phyloP scores from a whole-genome alignment of 2,888 invertebrate genomes.

The Athalia circularis region DNA sequence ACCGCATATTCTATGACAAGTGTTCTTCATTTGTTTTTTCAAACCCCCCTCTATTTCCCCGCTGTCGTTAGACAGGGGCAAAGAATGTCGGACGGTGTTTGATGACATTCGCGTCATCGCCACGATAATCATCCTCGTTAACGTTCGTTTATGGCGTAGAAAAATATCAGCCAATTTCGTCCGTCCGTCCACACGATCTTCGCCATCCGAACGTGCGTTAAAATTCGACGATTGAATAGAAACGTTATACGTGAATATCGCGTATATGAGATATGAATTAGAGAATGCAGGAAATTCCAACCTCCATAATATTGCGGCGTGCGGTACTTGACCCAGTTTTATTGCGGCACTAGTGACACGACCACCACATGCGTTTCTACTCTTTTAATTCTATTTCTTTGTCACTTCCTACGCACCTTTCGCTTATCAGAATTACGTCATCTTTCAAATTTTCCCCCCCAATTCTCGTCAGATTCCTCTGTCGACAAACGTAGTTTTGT shows the following conservation, averaged over 20 bases:
- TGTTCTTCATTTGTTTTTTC: not conserved
- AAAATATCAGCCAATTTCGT: no score
- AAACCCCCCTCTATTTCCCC: not conserved
- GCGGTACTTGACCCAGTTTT: constrained; percentile 36
- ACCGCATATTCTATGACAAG: not conserved
- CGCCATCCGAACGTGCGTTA: not conserved
- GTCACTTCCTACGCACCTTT: not conserved
- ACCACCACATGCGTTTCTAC: not conserved
- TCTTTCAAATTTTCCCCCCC: not conserved
- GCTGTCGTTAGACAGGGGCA: no score
- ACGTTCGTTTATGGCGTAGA: constrained; percentile 25
- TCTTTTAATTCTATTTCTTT: not conserved
- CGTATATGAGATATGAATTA: not conserved
- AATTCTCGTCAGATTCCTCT: not conserved
- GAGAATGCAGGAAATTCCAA: constrained; percentile 13
- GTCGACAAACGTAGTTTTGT: no score
- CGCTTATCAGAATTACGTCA: constrained; percentile 3
- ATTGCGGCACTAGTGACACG: no score
- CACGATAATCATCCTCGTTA: constrained; percentile 35
- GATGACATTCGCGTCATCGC: no score
- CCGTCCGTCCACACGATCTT: not conserved
- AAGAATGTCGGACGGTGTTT: no score
- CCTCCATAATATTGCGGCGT: constrained; percentile 21
- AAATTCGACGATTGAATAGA: not conserved
- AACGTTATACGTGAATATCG: not conserved